These are phyloP conservation scores for Glossophaga mutica DNA, from an alignment of 2,797 vertebrate species.

Conservation along the genomic window DNA sequence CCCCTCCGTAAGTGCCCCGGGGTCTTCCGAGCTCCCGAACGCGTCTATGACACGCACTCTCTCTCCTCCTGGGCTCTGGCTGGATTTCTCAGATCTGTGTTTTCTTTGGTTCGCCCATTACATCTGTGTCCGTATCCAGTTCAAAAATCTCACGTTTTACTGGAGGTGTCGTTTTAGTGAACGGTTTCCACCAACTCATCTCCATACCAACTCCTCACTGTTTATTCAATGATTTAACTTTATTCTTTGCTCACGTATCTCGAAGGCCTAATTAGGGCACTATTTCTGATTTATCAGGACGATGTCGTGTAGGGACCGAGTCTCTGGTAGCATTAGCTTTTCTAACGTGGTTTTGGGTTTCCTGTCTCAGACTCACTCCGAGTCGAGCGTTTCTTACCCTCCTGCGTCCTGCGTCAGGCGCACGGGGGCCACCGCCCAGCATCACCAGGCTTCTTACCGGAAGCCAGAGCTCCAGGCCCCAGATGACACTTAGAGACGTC, in stretches of 20 bases:
- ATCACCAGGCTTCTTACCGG: background rate
- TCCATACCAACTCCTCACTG: background rate
- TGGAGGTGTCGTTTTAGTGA: background rate
- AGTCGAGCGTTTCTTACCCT: background rate
- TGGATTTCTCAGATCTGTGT: background rate
- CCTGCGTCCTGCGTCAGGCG: background rate
- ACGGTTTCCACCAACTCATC: background rate
- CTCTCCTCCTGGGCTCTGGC: background rate
- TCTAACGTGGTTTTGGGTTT: background rate
- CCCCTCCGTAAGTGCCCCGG: background rate
- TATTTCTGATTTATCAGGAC: background rate
- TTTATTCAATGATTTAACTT: background rate
- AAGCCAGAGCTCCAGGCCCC: background rate
- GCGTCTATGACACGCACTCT: background rate
- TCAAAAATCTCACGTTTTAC: background rate
- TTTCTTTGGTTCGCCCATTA: background rate
- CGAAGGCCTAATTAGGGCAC: background rate
- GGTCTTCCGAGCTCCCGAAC: background rate
- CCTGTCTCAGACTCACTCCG: background rate
- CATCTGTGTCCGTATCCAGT: background rate
- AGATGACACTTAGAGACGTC: background rate
- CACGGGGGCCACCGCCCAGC: background rate
- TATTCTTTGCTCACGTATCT: background rate
- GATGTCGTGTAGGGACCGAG: background rate
- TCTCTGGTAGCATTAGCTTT: background rate